Conservation (phyloP, 2,888 invertebrate genomes). For the Cosmopolites sordidus region DNA sequence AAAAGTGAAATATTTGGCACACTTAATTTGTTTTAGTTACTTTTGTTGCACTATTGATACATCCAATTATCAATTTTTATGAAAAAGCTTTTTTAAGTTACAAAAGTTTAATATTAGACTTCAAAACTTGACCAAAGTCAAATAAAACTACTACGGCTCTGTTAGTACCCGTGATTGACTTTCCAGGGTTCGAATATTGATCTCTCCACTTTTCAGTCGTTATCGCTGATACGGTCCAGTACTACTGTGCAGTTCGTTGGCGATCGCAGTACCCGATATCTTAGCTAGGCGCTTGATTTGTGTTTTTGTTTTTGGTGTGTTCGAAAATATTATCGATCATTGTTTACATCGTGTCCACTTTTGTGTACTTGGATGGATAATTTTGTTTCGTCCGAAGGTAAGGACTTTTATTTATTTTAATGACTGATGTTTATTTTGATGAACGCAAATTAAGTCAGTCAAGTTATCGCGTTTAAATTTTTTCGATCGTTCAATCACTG, state of each 20-base stretch:
- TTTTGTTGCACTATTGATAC: no score
- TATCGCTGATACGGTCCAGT: slow-evolving; percentile 26
- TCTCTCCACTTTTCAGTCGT: slow-evolving; percentile 21
- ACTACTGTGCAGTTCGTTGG: slow-evolving; percentile 11
- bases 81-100: no score
- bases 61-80: no score
- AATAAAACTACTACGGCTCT: slow-evolving; percentile 11
- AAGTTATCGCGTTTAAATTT: no score
- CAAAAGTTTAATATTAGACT: no score
- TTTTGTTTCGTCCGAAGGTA: background rate
- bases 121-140: no score
- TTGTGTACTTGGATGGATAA: background rate
- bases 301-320: slow-evolving; percentile 1
- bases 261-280: background rate
- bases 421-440: background rate
- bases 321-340: background rate
- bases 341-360: background rate
- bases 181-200: slow-evolving; percentile 26
- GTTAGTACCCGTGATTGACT: slow-evolving; percentile 11
- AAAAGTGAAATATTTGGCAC: no score
- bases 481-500: no score
- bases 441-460: no score
- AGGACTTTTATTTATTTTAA: background rate
- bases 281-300: background rate
- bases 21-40: no score